Conservation (phyloP, 2,797 vertebrate genomes). For the Lutjanus campechanus region DNA sequence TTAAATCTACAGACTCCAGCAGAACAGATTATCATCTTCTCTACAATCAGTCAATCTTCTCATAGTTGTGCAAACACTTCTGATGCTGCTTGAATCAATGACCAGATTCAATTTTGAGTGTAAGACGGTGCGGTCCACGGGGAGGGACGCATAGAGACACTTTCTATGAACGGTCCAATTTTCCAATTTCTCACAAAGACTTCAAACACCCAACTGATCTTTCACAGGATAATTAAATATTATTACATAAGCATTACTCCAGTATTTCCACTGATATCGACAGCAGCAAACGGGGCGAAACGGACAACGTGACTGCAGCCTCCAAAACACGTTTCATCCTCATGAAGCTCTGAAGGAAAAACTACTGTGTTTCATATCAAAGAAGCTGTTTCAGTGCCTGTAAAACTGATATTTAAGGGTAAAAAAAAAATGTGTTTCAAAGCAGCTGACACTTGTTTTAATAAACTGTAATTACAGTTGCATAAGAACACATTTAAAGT, state of each 20-base stretch:
- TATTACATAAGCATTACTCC: not conserved
- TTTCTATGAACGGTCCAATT: slow-evolving; percentile 25
- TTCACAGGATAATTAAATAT: slow-evolving; percentile 17
- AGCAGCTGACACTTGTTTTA: not conserved
- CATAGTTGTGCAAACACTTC: not conserved
- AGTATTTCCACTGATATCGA: not conserved
- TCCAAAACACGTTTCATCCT: slow-evolving; percentile 5
- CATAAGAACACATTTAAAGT: not conserved
- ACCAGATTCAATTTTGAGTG: slow-evolving; percentile 3
- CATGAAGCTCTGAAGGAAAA: slow-evolving; percentile 1
- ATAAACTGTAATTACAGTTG: not conserved
- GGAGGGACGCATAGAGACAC: not conserved
- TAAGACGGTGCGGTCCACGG: not conserved
- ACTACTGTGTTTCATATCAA: not conserved
- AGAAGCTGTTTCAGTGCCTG: not conserved
- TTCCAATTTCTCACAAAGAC: slow-evolving; percentile 7
- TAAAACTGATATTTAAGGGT: not conserved
- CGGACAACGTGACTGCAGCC: not conserved
- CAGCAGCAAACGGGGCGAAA: not conserved
- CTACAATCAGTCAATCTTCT: not conserved
- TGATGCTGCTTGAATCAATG: slow-evolving; percentile 8
- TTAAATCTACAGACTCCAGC: slow-evolving; percentile 1
- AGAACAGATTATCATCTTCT: slow-evolving; percentile 2
- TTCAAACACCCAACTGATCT: not conserved
- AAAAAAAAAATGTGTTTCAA: not conserved